Evolutionary conservation across 2,888 invertebrate species (phyloP), one percentile per base, ranked within the genome.

Genomic region (Linnaemya tessellans): DNA sequence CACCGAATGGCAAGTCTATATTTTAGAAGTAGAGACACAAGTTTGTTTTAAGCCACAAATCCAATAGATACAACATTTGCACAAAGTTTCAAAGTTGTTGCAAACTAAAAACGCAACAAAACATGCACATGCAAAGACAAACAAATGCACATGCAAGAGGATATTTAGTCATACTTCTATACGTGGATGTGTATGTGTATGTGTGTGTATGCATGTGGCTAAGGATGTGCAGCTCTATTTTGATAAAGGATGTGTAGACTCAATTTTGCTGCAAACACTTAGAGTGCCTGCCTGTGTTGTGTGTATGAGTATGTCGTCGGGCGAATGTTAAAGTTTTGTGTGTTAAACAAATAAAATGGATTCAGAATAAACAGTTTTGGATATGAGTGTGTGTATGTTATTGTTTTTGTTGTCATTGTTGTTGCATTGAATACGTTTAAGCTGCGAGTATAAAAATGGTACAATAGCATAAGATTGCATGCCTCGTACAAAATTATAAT

Each of bases 331-430:
- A 22, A 38, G 20, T n/a, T 41, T 30, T 51, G 41, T 60, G n/a
- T 51, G 35, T 41, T 41, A 20, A 9, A 67, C 54, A 54, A 81
- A 67, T 81, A 74, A 60, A 80, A 75, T 81, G 54, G 75, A 70
- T 75, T 75, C 68, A 54, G 22, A 64, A 22, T 68, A 75, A 75
- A 75, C 81, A 60, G 56, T 49, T 74, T 25, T 58, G 73, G 49
- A 22, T 41, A 46, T 65, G 22, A 25, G n/a, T 20, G 62, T 15
- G 20, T 49, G 7, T 60, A 38, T 41, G 8, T 13, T 49, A n/a
- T 49, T 38, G 51, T 7, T 15, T 0, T 65, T 49, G n/a, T 35
- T 68, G n/a, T 41, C 20, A 5, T 20, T 74, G 8, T 30, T 62
- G 43, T 64, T 68, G 38, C 35, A 38, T 68, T 60, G n/a, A 41